phyloP scores from a whole-genome alignment of 2,888 invertebrate species.

The Taenaris catops region DNA sequence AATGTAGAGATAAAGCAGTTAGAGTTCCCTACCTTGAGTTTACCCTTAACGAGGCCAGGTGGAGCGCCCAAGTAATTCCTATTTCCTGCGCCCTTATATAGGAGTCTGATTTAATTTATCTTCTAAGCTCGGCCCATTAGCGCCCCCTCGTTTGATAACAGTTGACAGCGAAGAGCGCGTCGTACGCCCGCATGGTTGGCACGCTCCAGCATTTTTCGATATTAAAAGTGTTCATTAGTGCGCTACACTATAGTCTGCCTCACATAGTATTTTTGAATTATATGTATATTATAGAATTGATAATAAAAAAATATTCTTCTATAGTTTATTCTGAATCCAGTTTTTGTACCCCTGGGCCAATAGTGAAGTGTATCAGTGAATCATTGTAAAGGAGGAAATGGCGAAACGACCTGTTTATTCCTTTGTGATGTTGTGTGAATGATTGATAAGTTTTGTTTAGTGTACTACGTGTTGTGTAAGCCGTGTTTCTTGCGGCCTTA shows the following conservation, averaged over 20 bases:
- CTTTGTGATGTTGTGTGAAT: constrained; percentile 23
- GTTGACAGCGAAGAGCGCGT: constrained; percentile 47
- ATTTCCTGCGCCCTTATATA: constrained; percentile 64
- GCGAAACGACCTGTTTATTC: constrained; percentile 36
- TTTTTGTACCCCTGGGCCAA: constrained; percentile 19
- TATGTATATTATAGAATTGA: no score
- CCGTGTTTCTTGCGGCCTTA: constrained; percentile 18
- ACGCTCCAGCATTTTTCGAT: constrained; percentile 14
- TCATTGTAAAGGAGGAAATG: constrained; percentile 48
- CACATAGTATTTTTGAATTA: no score
- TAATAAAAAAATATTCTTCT: no score
- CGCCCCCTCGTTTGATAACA: constrained; percentile 61
- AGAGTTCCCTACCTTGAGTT: constrained; percentile 25
- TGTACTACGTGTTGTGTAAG: constrained; percentile 17
- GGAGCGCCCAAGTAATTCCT: constrained; percentile 43
- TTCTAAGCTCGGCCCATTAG: constrained; percentile 64
- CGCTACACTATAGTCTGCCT: no score
- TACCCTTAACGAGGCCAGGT: constrained; percentile 26
- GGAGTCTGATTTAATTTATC: constrained; percentile 66
- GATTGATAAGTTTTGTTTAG: constrained; percentile 21
- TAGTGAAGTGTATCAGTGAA: constrained; percentile 37
- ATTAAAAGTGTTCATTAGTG: no score
- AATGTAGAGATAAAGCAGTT: constrained; percentile 17
- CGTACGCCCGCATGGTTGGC: constrained; percentile 34
- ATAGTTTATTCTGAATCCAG: constrained; percentile 19